A percentile compares a stretch with the other conserved stretches of the same genome.
phyloP scores from a whole-genome alignment of 2,888 invertebrate genomes.

The Cephus rjabovi region DNA sequence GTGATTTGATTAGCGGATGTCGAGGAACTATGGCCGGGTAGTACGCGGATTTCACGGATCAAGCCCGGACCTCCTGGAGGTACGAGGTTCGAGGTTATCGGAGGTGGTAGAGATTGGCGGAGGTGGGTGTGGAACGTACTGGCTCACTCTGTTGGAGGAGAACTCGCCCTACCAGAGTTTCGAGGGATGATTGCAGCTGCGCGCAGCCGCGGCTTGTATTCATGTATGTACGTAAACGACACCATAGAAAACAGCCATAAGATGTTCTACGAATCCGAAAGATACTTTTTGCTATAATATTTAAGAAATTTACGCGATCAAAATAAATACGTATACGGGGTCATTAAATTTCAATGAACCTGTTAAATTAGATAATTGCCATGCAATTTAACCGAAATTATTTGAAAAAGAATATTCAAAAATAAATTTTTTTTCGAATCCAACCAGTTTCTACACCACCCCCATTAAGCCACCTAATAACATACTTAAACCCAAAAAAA shows the following conservation, averaged over 20 bases:
- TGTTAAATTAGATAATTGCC: too few relatives aligned
- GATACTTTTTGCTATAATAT: neutral
- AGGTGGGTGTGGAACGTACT: constrained; percentile 31
- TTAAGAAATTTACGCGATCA: neutral
- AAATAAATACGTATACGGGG: neutral
- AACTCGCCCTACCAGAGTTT: constrained; percentile 8
- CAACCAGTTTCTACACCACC: too few relatives aligned
- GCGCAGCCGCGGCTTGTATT: neutral
- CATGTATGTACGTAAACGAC: neutral
- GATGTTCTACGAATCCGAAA: neutral
- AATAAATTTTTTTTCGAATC: too few relatives aligned
- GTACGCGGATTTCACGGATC: constrained; percentile 35
- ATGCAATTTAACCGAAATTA: too few relatives aligned
- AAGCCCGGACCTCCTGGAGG: constrained; percentile 1
- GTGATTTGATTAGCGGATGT: constrained; percentile 48
- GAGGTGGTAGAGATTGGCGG: constrained; percentile 23
- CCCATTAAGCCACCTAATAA: too few relatives aligned
- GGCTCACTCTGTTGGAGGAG: constrained; percentile 19
- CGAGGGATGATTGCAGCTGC: neutral
- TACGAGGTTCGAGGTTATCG: constrained; percentile 31
- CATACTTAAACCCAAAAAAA: too few relatives aligned
- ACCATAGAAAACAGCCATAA: neutral
- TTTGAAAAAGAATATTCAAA: too few relatives aligned
- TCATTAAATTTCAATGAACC: too few relatives aligned
- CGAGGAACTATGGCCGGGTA: constrained; percentile 39